Evolutionary conservation across 2,113 vertebrate genomes (phyloP).

Genomic region (Nettapus auritus): DNA sequence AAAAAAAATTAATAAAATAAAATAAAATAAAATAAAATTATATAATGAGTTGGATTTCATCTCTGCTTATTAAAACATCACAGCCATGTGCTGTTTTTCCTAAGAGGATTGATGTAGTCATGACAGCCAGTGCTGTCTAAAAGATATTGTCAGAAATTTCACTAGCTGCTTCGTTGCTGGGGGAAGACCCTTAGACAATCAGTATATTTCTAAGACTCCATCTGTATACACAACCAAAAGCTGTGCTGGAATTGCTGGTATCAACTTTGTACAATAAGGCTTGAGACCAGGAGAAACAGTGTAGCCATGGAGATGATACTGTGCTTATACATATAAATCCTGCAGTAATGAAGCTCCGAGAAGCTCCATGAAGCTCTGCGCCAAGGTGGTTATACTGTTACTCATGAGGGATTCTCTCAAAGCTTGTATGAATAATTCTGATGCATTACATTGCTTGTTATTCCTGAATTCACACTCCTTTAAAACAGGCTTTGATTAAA

Average conservation of each 20-base stretch:
- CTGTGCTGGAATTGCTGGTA: neutral
- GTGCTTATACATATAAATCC: neutral
- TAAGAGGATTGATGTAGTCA: neutral
- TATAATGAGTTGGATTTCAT: slow-evolving; percentile 51
- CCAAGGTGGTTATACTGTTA: rapidly evolving
- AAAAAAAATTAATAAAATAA: neutral
- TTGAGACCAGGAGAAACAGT: neutral
- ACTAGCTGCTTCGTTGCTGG: neutral
- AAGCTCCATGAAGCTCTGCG: neutral
- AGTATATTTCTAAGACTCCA: neutral
- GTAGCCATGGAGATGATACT: neutral
- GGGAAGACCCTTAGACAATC: neutral
- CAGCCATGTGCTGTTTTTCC: neutral
- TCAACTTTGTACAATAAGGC: neutral
- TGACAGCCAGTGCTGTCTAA: neutral
- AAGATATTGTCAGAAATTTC: neutral
- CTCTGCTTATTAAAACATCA: slow-evolving; percentile 50
- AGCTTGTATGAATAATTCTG: neutral
- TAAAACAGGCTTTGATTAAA: neutral
- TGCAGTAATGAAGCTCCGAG: neutral
- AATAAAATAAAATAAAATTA: neutral
- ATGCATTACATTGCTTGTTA: neutral
- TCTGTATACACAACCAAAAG: neutral
- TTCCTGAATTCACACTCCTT: neutral
- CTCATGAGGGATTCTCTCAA: neutral